Evolutionary conservation across 1,140 invertebrate species (phyloP).

Genomic region (Aphaenogaster rudis): DNA sequence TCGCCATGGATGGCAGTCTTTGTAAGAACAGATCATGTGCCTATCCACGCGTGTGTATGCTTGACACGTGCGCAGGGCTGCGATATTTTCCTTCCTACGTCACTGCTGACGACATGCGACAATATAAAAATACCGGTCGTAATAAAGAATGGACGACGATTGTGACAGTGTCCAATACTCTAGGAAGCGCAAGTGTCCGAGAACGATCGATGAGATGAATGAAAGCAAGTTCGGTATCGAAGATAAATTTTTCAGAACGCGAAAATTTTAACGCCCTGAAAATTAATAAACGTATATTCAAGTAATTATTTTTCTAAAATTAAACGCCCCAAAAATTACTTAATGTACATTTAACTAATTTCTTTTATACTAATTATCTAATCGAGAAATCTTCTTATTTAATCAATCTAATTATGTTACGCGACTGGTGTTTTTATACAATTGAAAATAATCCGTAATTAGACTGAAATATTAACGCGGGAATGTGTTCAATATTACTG

Average conservation of each 20-base stretch:
- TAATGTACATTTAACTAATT: not conserved
- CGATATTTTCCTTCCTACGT: constrained; percentile 51
- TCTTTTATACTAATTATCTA: not conserved
- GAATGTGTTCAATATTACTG: not conserved
- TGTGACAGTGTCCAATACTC: not conserved
- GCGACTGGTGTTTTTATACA: not conserved
- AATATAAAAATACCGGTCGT: constrained; percentile 50
- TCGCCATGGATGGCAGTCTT: constrained; percentile 40
- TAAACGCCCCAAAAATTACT: not conserved
- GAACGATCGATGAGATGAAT: not conserved
- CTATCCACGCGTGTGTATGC: constrained; percentile 42
- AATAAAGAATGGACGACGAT: constrained; percentile 50
- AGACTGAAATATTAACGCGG: not conserved
- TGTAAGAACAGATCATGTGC: constrained; percentile 46
- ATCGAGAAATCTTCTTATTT: not conserved
- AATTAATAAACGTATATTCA: not conserved
- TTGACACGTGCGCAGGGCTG: constrained; percentile 34
- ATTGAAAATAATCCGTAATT: not conserved
- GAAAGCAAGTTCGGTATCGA: constrained; percentile 1
- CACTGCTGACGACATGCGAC: constrained; percentile 45
- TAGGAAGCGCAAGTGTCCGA: not conserved
- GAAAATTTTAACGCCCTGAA: not conserved
- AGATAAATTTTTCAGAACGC: not conserved
- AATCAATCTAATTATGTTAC: not conserved
- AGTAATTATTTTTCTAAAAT: not conserved